Conservation (phyloP, 2,888 invertebrate genomes). For the Chrysina gloriosa region DNA sequence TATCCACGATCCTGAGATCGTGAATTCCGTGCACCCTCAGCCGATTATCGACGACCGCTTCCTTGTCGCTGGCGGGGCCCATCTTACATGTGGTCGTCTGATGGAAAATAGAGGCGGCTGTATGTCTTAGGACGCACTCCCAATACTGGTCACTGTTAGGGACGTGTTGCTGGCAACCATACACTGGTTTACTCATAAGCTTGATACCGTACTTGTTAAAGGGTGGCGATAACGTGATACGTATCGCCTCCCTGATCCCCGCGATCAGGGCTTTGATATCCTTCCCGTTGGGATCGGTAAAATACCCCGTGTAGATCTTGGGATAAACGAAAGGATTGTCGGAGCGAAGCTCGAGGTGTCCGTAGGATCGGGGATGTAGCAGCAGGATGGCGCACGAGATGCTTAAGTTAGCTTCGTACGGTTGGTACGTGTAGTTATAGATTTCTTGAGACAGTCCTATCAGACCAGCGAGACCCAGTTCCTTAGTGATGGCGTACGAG, state of each 20-base stretch:
- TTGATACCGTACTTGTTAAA: slow-evolving; percentile 64
- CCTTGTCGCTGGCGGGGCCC: slow-evolving; percentile 73
- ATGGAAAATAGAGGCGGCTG: slow-evolving; percentile 53
- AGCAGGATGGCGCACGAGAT: slow-evolving; percentile 75
- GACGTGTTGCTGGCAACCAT: slow-evolving; percentile 66
- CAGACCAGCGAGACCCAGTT: not conserved
- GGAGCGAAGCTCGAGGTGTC: slow-evolving; percentile 74
- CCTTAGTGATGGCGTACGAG: not conserved
- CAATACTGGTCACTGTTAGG: slow-evolving; percentile 76
- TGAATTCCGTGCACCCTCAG: slow-evolving; percentile 72
- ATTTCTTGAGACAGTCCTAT: not conserved
- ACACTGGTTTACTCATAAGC: slow-evolving; percentile 55
- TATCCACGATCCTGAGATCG: slow-evolving; percentile 74
- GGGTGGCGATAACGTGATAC: slow-evolving; percentile 65
- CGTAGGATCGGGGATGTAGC: slow-evolving; percentile 77
- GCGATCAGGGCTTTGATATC: slow-evolving; percentile 71
- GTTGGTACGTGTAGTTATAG: slow-evolving; percentile 54
- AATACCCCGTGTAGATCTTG: slow-evolving; percentile 81
- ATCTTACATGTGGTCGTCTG: slow-evolving; percentile 74
- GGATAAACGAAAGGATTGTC: slow-evolving; percentile 79
- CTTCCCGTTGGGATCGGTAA: slow-evolving; percentile 67
- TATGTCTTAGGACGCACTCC: slow-evolving; percentile 71
- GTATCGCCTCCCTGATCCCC: slow-evolving; percentile 69
- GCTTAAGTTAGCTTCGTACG: slow-evolving; percentile 62
- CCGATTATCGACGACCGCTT: slow-evolving; percentile 74